phyloP scores from a whole-genome alignment of 2,113 vertebrate species.

The Alces alces region DNA sequence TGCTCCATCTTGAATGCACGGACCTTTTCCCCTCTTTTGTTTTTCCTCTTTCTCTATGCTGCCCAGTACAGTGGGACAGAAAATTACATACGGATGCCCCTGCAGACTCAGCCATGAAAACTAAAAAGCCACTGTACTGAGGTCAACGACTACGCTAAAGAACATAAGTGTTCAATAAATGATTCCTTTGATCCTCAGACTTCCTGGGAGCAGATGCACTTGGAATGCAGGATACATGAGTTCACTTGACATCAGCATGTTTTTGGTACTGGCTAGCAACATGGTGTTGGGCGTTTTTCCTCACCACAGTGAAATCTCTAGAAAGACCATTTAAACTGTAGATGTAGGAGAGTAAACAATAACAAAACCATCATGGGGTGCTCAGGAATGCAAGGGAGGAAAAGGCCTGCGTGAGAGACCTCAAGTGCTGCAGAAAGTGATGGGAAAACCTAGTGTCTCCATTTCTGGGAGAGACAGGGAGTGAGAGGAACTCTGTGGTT shows the following conservation, averaged over 20 bases:
- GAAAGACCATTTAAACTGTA: background rate
- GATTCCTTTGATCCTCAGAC: background rate
- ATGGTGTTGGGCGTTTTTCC: background rate
- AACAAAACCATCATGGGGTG: background rate
- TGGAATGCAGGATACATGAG: background rate
- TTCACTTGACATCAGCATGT: too few species aligned
- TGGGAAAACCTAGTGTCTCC: background rate
- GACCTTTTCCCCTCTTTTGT: too few species aligned
- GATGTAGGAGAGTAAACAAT: background rate
- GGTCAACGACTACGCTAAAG: background rate
- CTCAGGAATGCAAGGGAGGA: accelerated
- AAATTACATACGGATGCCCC: background rate
- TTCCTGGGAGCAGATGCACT: background rate
- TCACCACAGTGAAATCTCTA: background rate
- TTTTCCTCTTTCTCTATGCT: background rate
- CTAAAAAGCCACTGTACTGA: background rate
- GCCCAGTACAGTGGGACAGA: accelerated
- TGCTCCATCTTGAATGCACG: background rate
- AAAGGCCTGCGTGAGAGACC: background rate
- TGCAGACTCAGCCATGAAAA: background rate
- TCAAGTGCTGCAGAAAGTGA: background rate
- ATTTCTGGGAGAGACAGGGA: background rate
- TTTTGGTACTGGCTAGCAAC: background rate
- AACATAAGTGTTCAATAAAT: accelerated
- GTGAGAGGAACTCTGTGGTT: background rate